Base-by-base conservation (phyloP, 2,113 vertebrate genomes). In the Ahaetulla prasina region DNA sequence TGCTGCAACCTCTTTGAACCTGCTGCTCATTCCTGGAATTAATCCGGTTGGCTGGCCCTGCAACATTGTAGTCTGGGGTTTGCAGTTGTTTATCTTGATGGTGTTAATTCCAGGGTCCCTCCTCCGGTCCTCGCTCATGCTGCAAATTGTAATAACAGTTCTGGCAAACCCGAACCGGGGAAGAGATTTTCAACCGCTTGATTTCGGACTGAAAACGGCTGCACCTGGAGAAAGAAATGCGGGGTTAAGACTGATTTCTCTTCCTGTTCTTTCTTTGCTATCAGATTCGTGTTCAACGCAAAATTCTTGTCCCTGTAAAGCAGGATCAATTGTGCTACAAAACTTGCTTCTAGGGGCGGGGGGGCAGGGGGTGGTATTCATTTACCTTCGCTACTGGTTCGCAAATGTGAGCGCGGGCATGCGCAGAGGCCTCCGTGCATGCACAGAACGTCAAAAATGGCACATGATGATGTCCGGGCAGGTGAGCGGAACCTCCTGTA, bases 121-220 rank as follows among this genome's bases (percentile, higher is more conserved):
- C 99, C 92, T 99, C 99, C 0, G 96, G 96, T 53, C 98, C 97
- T 22, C 98, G 97, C 96, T 99, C 99, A 0, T 99, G 99, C 94
- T 99, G 99, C 87, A 99, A 98, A 97, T 99, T 99, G 96, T 98
- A 99, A 94, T 98, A 99, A 97, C 99, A 99, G 98, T 99, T 99
- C 97, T 99, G 99, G 97, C 99, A 99, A 84, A 99, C 99, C 2
- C 99, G 98, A 91, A 99, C 99, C 0, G 99, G 99, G 0, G 99
- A 99, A 0, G 99, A 99, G 93, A 99, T 99, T 97, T 99, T 99
- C 97, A 99, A 97, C 14, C 99, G 97, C 47, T 99, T 99, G 97
- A 99, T 99, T 98, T 99, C 99, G 0, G 99, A 99, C 84, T 99
- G 99, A 97, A 99, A 99, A 49, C 99, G 98, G 93, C 99, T 99